A percentile compares a stretch with the other conserved stretches of the same genome.
phyloP scores from a whole-genome alignment of 2,888 invertebrate species.

The Cybosia mesomella region DNA sequence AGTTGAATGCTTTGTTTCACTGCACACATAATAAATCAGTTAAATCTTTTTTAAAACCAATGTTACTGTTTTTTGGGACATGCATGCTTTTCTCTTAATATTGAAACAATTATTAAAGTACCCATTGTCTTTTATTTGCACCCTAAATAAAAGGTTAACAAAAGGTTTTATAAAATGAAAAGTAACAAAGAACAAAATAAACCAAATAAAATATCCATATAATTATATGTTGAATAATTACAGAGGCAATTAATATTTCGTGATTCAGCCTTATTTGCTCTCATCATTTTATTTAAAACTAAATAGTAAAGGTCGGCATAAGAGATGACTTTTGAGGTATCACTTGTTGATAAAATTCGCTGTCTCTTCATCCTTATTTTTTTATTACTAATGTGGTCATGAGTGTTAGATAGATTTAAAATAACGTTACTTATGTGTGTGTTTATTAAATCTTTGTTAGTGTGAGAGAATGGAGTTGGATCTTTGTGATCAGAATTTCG shows the following conservation, averaged over 20 bases:
- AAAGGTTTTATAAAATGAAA: not conserved
- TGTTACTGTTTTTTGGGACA: slow-evolving; percentile 9
- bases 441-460: not conserved
- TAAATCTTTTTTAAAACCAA: slow-evolving; percentile 4
- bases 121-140: slow-evolving; percentile 11
- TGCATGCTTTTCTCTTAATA: slow-evolving; percentile 16
- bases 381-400: slow-evolving; percentile 51
- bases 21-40: slow-evolving; percentile 24
- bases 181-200: slow-evolving; percentile 13
- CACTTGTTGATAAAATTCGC: slow-evolving; percentile 11
- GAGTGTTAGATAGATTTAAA: not conserved
- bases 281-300: slow-evolving; percentile 36
- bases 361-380: slow-evolving; percentile 56
- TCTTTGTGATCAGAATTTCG: slow-evolving; percentile 56
- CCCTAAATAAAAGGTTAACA: not conserved
- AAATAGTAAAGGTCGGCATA: slow-evolving; percentile 36
- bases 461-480: not conserved
- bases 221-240: slow-evolving; percentile 31
- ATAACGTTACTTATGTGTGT: not conserved
- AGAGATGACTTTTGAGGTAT: slow-evolving; percentile 23
- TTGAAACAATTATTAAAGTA: slow-evolving; percentile 1
- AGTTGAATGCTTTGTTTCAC: slow-evolving; percentile 26
- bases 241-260: slow-evolving; percentile 39
- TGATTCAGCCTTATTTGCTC: slow-evolving; percentile 17
- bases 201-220: slow-evolving; percentile 27